Conservation (phyloP, 2,888 invertebrate species). For the Cheilosia scutellata region DNA sequence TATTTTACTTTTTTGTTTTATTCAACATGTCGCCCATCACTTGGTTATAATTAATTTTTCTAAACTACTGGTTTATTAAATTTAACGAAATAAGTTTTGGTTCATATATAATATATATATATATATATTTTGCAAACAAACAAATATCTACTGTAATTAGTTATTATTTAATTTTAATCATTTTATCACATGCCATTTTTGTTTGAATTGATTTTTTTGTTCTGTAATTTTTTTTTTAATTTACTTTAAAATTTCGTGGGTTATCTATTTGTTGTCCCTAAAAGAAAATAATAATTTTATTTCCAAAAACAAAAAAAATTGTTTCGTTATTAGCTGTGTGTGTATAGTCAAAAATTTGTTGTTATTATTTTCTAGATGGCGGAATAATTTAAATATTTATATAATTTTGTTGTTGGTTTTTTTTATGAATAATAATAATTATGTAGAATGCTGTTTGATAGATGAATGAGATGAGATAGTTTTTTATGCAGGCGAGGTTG, state of each 20-base stretch:
- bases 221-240: constrained; percentile 10
- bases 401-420: constrained; percentile 23
- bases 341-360: constrained; percentile 52
- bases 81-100: constrained; percentile 59
- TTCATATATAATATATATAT: constrained; percentile 46
- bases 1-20: constrained; percentile 56
- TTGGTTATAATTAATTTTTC: constrained; percentile 74
- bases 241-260: constrained; percentile 38
- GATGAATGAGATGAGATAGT: constrained; percentile 25
- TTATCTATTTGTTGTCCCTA: constrained; percentile 40
- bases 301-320: constrained; percentile 40
- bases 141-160: constrained; percentile 42
- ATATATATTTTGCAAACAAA: constrained; percentile 53
- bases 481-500: not conserved
- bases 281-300: constrained; percentile 27
- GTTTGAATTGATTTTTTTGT: constrained; percentile 68
- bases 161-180: constrained; percentile 12
- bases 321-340: constrained; percentile 32
- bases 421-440: constrained; percentile 63
- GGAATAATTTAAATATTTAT: constrained; percentile 42
- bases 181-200: constrained; percentile 75
- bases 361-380: constrained; percentile 38
- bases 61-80: constrained; percentile 79
- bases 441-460: constrained; percentile 43
- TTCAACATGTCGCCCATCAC: constrained; percentile 77